Conservation (phyloP, 2,797 vertebrate genomes). For the Phataginus tetradactyla region DNA sequence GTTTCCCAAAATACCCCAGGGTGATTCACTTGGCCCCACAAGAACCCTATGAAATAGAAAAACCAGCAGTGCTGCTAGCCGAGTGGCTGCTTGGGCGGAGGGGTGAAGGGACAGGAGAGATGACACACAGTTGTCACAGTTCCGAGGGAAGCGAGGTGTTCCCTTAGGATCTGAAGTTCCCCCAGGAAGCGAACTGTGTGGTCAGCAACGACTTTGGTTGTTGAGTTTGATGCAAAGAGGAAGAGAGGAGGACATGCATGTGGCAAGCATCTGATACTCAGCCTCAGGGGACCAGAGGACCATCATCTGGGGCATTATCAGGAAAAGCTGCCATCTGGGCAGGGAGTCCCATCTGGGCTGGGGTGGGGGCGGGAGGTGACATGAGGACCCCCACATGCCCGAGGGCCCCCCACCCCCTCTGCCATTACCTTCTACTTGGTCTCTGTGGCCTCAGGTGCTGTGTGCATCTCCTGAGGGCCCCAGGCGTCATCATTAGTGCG, state of each 20-base stretch:
- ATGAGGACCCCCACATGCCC: neutral
- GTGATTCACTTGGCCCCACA: neutral
- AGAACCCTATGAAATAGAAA: neutral
- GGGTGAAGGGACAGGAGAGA: neutral
- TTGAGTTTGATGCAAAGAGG: neutral
- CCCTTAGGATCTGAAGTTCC: neutral
- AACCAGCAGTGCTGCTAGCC: neutral
- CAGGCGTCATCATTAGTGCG: fast-evolving
- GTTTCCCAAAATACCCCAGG: neutral
- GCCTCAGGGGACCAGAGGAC: neutral
- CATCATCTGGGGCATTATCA: neutral
- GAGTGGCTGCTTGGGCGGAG: neutral
- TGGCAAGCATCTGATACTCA: neutral
- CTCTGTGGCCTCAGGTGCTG: neutral
- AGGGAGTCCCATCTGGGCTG: neutral
- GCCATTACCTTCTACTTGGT: neutral
- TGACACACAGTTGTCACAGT: neutral
- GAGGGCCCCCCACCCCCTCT: neutral
- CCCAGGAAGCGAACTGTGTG: too few species aligned
- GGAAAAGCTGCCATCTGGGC: neutral
- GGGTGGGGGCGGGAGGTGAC: neutral
- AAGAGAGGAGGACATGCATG: fast-evolving
- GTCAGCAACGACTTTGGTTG: neutral
- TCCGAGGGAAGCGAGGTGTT: fast-evolving
- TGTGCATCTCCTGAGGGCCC: neutral